Conservation (phyloP, 2,797 vertebrate genomes). For the Pempheris klunzingeri region DNA sequence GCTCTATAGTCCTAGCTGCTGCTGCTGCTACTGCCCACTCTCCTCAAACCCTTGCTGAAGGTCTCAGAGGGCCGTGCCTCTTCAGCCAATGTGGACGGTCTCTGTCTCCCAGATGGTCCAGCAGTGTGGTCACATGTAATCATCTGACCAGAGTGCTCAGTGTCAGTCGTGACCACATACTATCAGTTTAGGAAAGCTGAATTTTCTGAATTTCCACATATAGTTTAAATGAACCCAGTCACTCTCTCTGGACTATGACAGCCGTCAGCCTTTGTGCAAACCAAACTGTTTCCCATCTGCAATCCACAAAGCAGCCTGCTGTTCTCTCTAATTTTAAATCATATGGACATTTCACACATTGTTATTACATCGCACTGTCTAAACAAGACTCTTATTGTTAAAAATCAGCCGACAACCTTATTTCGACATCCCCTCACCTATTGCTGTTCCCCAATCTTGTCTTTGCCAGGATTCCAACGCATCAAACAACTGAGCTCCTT, state of each 20-base stretch:
- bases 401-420: neutral
- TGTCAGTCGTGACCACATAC: slow-evolving; percentile 7
- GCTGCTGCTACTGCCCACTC: slow-evolving; percentile 12
- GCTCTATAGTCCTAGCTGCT: neutral
- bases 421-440: neutral
- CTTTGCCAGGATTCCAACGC: neutral
- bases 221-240: neutral
- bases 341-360: neutral
- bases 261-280: neutral
- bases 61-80: slow-evolving; percentile 20
- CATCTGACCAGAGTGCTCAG: neutral
- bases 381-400: neutral
- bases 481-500: neutral
- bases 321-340: neutral
- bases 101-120: neutral
- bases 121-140: neutral
- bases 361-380: neutral
- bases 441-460: neutral
- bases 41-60: slow-evolving; percentile 26
- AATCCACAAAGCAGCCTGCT: neutral
- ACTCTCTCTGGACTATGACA: slow-evolving; percentile 4
- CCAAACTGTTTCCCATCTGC: neutral
- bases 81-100: neutral
- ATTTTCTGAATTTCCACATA: neutral
- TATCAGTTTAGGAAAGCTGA: neutral